These are phyloP conservation scores for Mesopsocus fuscifrons DNA, from an alignment of 2,888 invertebrate species.

Conservation along the genomic window DNA sequence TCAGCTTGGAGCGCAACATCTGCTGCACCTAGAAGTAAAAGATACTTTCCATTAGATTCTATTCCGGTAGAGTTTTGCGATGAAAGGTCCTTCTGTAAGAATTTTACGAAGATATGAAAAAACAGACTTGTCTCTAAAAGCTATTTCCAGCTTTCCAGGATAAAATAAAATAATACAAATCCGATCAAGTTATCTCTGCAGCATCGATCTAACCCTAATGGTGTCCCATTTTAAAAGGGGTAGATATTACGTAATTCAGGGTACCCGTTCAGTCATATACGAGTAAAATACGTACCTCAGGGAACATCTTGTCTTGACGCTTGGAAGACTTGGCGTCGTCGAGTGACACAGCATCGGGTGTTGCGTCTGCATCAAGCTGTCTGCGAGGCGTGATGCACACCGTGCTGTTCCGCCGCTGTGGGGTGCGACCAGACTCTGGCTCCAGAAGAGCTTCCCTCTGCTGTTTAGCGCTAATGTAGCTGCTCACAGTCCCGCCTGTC, in stretches of 20 bases:
- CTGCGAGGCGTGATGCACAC: constrained; percentile 24
- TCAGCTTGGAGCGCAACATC: constrained; percentile 40
- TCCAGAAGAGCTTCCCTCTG: constrained; percentile 28
- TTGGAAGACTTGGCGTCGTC: not conserved
- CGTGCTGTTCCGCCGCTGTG: constrained; percentile 20
- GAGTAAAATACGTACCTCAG: not conserved
- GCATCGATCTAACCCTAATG: too few relatives aligned
- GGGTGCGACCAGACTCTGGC: constrained; percentile 27
- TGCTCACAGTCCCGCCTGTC: constrained; percentile 19
- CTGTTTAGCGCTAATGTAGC: constrained; percentile 11
- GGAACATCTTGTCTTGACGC: constrained; percentile 4
- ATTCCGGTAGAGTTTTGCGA: too few relatives aligned
- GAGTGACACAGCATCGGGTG: not conserved
- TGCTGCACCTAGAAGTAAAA: constrained; percentile 17
- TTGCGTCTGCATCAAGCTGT: constrained; percentile 18
- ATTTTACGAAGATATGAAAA: too few relatives aligned
- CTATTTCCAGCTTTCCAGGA: too few relatives aligned
- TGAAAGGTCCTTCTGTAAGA: too few relatives aligned
- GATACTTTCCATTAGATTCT: constrained; percentile 10
- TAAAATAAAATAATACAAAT: too few relatives aligned
- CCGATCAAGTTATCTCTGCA: too few relatives aligned
- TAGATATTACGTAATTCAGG: too few relatives aligned
- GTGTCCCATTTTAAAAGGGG: too few relatives aligned
- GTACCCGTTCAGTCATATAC: too few relatives aligned
- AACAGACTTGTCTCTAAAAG: too few relatives aligned